Base-by-base conservation (phyloP, 2,797 vertebrate species). In the Luscinia luscinia region DNA sequence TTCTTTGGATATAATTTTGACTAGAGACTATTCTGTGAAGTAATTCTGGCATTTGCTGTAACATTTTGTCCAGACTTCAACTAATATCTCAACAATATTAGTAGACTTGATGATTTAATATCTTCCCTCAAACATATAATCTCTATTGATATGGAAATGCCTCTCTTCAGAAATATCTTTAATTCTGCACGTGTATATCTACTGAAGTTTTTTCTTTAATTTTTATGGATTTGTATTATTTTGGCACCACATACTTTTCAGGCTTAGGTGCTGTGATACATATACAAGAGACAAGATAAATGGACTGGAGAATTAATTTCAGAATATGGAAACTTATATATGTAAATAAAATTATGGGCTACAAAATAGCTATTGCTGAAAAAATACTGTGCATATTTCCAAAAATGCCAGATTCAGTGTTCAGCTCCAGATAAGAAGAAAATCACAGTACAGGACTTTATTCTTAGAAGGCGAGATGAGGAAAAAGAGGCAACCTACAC, bases 401-500 rank as follows among this genome's bases (percentile, higher is more conserved):
- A 40, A 75, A 87, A 89, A 63, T 54, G 9, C 40, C 41, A 36
- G 11, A 77, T 89, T 40, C 26, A 64, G 28, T 40, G 41, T 17
- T 59, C 5, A 23, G 21, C 0, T 2, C 12, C 26, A 80, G 28
- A 18, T 21, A 82, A 79, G 41, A 76, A 36, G 9, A 19, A 67
- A 66, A 77, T 30, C 4, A 38, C 7, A 77, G 28, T 3, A 13
- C 4, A 41, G 5, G 12, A 10, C 2, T 52, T 48, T 64, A 52
- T 36, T 74, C 11, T 68, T 54, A 30, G 48, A 54, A 63, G 21
- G 13, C 36, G 3, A 80, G 17, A 20, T 0, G 5, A 59, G 22
- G 9, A 1, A 24, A 40, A 30, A 36, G 34, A 28, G 1, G 1
- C 7, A 26, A 21, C 43, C 15, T 3, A 16, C 12, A 59, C 11